Conservation (phyloP, 2,797 vertebrate species). For the Bradypodion ventrale region DNA sequence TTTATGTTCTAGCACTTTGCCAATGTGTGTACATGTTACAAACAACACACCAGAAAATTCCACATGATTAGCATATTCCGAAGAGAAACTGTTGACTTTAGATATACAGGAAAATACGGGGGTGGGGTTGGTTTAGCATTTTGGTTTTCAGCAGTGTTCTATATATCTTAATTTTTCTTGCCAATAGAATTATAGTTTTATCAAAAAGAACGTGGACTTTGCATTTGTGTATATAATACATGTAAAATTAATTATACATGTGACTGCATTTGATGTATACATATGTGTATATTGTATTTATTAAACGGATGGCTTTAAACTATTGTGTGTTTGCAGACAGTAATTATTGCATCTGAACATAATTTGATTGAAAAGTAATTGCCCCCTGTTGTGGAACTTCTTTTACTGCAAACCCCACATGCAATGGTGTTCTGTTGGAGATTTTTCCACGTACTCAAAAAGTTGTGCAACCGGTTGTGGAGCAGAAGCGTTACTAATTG, state of each 20-base stretch:
- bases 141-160: conserved; percentile 47
- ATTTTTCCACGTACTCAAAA: too few relatives aligned
- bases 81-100: conserved; percentile 43
- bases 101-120: conserved; percentile 34
- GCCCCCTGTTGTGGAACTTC: conserved; percentile 34
- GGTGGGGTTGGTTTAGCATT: conserved; percentile 8
- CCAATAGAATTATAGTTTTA: conserved; percentile 66
- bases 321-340: conserved; percentile 64
- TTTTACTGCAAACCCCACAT: background rate
- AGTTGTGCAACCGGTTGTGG: too few relatives aligned
- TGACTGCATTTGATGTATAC: conserved; percentile 73
- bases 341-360: conserved; percentile 65
- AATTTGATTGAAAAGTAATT: conserved; percentile 61
- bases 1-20: background rate
- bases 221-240: conserved; percentile 75
- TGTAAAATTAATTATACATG: conserved; percentile 70
- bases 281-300: conserved; percentile 76
- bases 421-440: background rate
- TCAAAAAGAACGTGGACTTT: conserved; percentile 69
- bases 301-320: conserved; percentile 72
- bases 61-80: conserved; percentile 40
- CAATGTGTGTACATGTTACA: conserved; percentile 30
- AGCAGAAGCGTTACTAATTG: too few relatives aligned
- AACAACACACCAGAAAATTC: conserved; percentile 34
- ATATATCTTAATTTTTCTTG: conserved; percentile 56